Evolutionary conservation across 2,888 invertebrate genomes (phyloP).

Genomic region (Resseliella maxima): DNA sequence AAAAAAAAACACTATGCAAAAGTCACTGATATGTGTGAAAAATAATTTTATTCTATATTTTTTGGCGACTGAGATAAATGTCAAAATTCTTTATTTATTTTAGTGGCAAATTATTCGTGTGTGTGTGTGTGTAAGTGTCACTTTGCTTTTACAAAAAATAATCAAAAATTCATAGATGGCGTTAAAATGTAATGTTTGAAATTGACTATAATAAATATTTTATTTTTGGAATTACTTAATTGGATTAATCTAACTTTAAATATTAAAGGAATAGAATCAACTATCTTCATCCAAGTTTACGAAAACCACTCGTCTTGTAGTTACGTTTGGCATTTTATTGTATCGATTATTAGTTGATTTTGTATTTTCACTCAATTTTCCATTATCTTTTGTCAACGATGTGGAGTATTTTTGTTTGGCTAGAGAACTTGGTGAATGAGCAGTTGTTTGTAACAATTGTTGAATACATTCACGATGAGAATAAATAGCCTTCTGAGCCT

Average conservation of each 20-base stretch:
- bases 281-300: slow-evolving; percentile 35
- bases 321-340: slow-evolving; percentile 52
- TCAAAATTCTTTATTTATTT: slow-evolving; percentile 47
- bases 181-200: background rate
- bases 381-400: background rate
- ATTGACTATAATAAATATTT: background rate
- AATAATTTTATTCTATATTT: background rate
- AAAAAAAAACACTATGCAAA: slow-evolving; percentile 9
- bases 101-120: slow-evolving; percentile 1
- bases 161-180: background rate
- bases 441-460: background rate
- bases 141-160: slow-evolving; percentile 1
- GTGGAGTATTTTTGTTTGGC: background rate
- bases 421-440: slow-evolving; percentile 8
- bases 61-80: background rate
- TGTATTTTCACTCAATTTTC: background rate
- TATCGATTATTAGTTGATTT: background rate
- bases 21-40: slow-evolving; percentile 7
- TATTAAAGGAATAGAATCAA: background rate
- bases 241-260: background rate
- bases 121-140: slow-evolving; percentile 29
- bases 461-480: slow-evolving; percentile 33
- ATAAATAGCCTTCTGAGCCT: slow-evolving; percentile 26
- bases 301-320: slow-evolving; percentile 26
- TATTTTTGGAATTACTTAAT: background rate